Conservation (phyloP, 2,113 vertebrate species). For the Sinocyclocheilus grahami region DNA sequence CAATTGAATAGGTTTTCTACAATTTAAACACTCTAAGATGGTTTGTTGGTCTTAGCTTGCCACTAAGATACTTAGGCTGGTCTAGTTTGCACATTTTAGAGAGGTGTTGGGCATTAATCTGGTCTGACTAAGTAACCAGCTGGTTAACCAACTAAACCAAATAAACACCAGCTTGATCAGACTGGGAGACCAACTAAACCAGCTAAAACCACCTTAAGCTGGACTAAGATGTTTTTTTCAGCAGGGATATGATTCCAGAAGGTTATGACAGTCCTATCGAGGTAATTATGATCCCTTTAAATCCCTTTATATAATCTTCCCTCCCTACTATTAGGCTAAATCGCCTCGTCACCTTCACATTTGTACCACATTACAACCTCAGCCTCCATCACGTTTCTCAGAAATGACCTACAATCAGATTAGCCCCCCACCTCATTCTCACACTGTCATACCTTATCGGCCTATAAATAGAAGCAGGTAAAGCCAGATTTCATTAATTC, state of each 20-base stretch:
- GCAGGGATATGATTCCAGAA: background rate
- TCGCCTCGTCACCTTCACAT: background rate
- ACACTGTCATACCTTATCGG: slow-evolving; percentile 46
- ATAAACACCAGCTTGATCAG: background rate
- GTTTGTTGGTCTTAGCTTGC: background rate
- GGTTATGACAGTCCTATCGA: background rate
- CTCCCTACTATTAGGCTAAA: background rate
- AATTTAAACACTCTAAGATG: background rate
- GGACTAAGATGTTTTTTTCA: background rate
- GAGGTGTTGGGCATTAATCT: background rate
- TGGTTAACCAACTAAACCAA: background rate
- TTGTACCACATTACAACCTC: slow-evolving; percentile 20
- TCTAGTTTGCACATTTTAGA: background rate
- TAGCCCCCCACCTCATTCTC: background rate
- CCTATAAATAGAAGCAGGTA: slow-evolving; percentile 68
- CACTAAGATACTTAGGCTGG: background rate
- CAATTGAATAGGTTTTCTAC: too few relatives aligned
- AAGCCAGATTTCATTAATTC: slow-evolving; percentile 57
- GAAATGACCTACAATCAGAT: slow-evolving; percentile 17
- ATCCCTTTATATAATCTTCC: background rate
- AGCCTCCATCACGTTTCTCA: background rate
- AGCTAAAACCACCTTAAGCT: background rate
- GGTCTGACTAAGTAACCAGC: background rate
- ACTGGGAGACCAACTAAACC: background rate
- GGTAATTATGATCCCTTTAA: background rate